Evolutionary conservation across 2,113 vertebrate genomes (phyloP).

Genomic region (Hippocampus comes): DNA sequence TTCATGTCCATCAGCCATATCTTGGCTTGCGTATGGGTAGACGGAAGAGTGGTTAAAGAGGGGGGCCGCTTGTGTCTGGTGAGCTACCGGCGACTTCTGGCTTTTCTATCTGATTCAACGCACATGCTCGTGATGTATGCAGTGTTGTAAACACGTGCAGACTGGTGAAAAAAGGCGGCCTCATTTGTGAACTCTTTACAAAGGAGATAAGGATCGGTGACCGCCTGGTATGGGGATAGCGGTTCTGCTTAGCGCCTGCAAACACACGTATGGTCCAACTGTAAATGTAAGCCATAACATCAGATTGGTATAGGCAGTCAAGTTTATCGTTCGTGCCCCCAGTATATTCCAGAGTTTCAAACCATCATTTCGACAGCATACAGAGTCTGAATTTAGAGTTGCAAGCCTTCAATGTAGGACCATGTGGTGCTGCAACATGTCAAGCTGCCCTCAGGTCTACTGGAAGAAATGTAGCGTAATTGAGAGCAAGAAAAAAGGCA

Average conservation of each 20-base stretch:
- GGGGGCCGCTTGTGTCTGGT: constrained; percentile 17
- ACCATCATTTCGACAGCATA: no score
- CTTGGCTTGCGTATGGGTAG: constrained; percentile 18
- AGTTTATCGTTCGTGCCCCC: no score
- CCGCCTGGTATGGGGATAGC: constrained; percentile 16
- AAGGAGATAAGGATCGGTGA: constrained; percentile 57
- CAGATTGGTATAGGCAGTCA: not conserved
- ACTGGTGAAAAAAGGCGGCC: constrained; percentile 32
- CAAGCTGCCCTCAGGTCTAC: no score
- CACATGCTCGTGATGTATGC: constrained; percentile 61
- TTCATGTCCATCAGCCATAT: not conserved
- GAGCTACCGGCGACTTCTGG: constrained; percentile 31
- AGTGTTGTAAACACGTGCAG: constrained; percentile 46
- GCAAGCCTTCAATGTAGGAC: no score
- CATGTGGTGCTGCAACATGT: no score
- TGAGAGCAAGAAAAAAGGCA: not conserved
- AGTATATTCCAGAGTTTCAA: no score
- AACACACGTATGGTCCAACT: not conserved
- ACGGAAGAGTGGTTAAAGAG: not conserved
- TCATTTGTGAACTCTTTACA: constrained; percentile 54
- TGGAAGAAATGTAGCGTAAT: no score
- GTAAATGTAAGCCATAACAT: constrained; percentile 33
- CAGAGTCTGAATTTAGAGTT: no score
- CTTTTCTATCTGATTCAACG: constrained; percentile 61
- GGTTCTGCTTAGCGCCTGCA: no score